Evolutionary conservation across 2,797 vertebrate species (phyloP).

Genomic region (Falco berigora): DNA sequence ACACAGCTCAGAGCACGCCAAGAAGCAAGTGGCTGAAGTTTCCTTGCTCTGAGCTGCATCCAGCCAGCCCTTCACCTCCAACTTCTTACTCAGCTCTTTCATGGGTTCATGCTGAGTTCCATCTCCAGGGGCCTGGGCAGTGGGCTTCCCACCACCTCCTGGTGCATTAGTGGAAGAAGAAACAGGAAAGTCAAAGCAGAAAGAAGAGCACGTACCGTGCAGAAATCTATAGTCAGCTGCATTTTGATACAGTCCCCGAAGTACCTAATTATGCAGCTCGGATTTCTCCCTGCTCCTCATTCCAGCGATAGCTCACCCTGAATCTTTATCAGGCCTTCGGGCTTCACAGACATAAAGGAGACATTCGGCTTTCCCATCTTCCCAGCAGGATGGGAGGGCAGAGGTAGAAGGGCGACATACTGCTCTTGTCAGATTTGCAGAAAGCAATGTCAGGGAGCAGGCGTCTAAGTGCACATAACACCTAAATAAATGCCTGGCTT

Average conservation of each 20-base stretch:
- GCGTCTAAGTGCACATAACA: neutral
- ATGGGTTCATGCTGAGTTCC: neutral
- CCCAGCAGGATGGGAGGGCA: constrained; percentile 16
- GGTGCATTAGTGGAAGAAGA: neutral
- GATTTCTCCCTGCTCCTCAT: constrained; percentile 53
- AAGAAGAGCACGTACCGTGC: neutral
- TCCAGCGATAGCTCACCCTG: constrained; percentile 41
- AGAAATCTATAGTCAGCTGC: constrained; percentile 51
- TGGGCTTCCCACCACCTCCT: neutral
- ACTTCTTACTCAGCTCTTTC: neutral
- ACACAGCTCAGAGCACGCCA: neutral
- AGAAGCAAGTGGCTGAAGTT: neutral
- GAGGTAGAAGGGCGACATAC: constrained; percentile 3
- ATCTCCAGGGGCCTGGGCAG: neutral
- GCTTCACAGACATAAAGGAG: constrained; percentile 13
- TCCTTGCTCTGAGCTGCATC: neutral
- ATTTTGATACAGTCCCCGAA: constrained; percentile 64
- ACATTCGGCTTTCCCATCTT: neutral
- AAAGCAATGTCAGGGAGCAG: neutral
- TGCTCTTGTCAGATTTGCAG: constrained; percentile 8
- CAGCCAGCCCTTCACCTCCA: constrained; percentile 2
- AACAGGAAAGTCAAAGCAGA: neutral
- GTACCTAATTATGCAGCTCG: constrained; percentile 52
- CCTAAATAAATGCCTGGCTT: neutral
- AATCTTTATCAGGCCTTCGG: constrained; percentile 52